A percentile compares a stretch with the other conserved stretches of the same genome.
These are phyloP conservation scores for Aphaenogaster ashmeadi DNA, from an alignment of 1,140 invertebrate genomes.

Conservation along the genomic window DNA sequence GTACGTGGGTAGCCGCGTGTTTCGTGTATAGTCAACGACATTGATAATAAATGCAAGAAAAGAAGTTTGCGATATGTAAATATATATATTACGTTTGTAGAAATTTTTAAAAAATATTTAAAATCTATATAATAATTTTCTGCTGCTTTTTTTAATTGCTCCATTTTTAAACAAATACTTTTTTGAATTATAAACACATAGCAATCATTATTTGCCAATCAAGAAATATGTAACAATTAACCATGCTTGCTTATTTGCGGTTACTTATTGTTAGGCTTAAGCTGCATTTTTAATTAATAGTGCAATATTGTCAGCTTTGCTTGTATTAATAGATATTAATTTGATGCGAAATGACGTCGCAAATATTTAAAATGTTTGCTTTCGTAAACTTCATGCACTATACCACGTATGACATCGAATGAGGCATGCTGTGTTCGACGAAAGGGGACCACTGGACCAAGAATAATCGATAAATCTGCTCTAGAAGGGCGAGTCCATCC, in stretches of 20 bases:
- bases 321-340: constrained; percentile 1
- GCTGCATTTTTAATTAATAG: neutral
- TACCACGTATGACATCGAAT: constrained; percentile 54
- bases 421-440: constrained; percentile 72
- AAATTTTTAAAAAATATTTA: constrained; percentile 44
- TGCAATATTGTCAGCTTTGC: neutral
- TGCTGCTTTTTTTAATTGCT: neutral
- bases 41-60: constrained; percentile 58
- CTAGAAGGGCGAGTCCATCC: constrained; percentile 54
- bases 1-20: constrained; percentile 77
- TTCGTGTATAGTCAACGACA: constrained; percentile 66
- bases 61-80: neutral
- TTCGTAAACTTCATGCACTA: constrained; percentile 70
- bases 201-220: neutral
- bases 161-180: neutral
- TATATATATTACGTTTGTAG: neutral
- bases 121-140: constrained; percentile 24
- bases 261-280: neutral
- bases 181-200: neutral
- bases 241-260: neutral
- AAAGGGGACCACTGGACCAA: constrained; percentile 84
- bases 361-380: constrained; percentile 61
- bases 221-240: neutral
- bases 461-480: constrained; percentile 85
- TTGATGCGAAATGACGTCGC: constrained; percentile 23